Evolutionary conservation across 2,797 vertebrate genomes (phyloP).

Genomic region (Leptatherina wallacei): DNA sequence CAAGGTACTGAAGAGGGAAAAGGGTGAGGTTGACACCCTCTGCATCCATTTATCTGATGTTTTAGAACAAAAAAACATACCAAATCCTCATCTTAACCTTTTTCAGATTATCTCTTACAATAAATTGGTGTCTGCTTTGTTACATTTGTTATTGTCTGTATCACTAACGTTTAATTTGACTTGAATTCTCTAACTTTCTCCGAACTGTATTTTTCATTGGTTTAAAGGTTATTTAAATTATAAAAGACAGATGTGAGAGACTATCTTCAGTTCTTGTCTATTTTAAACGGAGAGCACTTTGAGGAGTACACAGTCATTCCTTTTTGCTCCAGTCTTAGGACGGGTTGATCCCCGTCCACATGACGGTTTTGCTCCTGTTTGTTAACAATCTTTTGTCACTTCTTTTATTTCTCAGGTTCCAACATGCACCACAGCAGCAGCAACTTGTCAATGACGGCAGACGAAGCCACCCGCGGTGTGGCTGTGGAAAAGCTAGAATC

Average conservation of each 20-base stretch:
- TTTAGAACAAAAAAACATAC: conserved; percentile 5
- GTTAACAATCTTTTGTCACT: background rate
- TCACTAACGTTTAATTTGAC: conserved; percentile 11
- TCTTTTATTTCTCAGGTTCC: conserved; percentile 79
- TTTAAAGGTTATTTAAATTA: conserved; percentile 6
- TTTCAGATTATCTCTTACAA: background rate
- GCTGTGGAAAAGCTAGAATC: conserved; percentile 95
- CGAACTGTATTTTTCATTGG: conserved; percentile 11
- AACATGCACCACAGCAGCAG: conserved; percentile 88
- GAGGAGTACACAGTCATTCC: background rate
- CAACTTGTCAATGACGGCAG: conserved; percentile 76
- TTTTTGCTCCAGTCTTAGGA: conserved; percentile 15
- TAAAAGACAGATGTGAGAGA: conserved; percentile 10
- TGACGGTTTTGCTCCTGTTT: background rate
- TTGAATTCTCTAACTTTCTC: conserved; percentile 15
- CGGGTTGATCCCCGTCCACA: background rate
- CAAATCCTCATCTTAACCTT: background rate
- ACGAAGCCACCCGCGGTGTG: conserved; percentile 89
- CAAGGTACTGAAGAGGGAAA: conserved; percentile 68
- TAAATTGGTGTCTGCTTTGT: background rate
- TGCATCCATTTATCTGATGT: background rate
- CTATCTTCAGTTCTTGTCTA: background rate
- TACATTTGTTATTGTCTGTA: conserved; percentile 3
- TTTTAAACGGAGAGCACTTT: conserved; percentile 3
- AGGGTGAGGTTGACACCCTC: background rate